Conservation (phyloP, 1,140 invertebrate genomes). For the Drosophila mayri region DNA sequence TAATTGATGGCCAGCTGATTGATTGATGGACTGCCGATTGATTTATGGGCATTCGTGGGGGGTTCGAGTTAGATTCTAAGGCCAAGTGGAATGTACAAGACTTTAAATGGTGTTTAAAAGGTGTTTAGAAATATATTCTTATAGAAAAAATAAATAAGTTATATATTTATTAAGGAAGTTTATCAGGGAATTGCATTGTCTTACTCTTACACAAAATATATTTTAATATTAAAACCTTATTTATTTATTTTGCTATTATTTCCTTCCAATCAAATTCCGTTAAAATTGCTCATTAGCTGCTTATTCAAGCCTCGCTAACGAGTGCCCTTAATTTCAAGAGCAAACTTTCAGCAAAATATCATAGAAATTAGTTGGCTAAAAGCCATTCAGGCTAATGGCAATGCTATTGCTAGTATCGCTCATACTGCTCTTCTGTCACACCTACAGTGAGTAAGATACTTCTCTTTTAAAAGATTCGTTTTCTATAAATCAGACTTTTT, state of each 20-base stretch:
- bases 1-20: constrained; percentile 49
- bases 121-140: not conserved
- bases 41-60: constrained; percentile 29
- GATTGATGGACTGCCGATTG: constrained; percentile 48
- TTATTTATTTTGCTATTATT: not conserved
- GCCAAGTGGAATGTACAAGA: not conserved
- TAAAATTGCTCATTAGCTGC: constrained; percentile 21
- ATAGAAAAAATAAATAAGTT: not conserved
- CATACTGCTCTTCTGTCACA: constrained; percentile 6
- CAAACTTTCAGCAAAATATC: not conserved
- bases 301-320: constrained; percentile 28
- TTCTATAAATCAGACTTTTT: not conserved
- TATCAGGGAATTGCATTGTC: not conserved
- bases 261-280: not conserved
- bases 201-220: not conserved
- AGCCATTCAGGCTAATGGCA: not conserved
- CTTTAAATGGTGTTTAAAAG: not conserved
- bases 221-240: not conserved
- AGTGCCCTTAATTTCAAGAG: not conserved
- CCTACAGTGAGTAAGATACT: constrained; percentile 35
- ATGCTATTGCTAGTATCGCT: constrained; percentile 11
- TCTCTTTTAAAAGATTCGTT: not conserved
- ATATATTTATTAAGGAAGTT: not conserved
- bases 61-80: not conserved
- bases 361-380: constrained; percentile 1